Percentiles rank a stretch among this genome's conserved stretches.
phyloP scores from a whole-genome alignment of 2,888 invertebrate genomes.

The Bedellia somnulentella region DNA sequence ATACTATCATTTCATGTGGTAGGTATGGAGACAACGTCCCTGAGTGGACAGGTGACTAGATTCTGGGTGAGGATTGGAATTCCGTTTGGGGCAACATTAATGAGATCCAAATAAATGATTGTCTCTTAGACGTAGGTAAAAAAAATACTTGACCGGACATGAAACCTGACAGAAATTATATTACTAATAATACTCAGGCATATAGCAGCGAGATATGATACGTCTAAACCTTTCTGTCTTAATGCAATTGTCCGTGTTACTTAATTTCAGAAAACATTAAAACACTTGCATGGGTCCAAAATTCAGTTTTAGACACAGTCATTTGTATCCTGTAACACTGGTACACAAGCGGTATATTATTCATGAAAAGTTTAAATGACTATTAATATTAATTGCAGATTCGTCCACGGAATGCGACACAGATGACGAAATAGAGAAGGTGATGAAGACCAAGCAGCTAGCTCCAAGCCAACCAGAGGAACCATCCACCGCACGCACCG shows the following conservation, averaged over 20 bases:
- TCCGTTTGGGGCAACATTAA: too few relatives aligned
- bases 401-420: constrained; percentile 46
- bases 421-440: constrained; percentile 65
- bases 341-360: background rate
- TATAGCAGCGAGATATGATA: too few relatives aligned
- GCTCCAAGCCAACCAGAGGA: background rate
- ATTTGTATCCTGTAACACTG: background rate
- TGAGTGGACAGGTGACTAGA: too few relatives aligned
- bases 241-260: background rate
- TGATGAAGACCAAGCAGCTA: constrained; percentile 17
- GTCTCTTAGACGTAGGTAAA: too few relatives aligned
- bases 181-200: too few relatives aligned
- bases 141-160: too few relatives aligned
- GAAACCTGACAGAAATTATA: too few relatives aligned
- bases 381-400: background rate
- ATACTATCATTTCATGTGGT: too few relatives aligned
- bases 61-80: too few relatives aligned
- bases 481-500: constrained; percentile 4
- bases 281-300: background rate
- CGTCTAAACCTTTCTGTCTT: background rate
- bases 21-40: too few relatives aligned
- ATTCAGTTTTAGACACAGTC: background rate
- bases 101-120: too few relatives aligned
- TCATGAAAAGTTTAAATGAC: background rate
- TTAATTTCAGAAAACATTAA: background rate